Evolutionary conservation across 2,797 vertebrate species (phyloP).

Genomic region (Botia almorhae): DNA sequence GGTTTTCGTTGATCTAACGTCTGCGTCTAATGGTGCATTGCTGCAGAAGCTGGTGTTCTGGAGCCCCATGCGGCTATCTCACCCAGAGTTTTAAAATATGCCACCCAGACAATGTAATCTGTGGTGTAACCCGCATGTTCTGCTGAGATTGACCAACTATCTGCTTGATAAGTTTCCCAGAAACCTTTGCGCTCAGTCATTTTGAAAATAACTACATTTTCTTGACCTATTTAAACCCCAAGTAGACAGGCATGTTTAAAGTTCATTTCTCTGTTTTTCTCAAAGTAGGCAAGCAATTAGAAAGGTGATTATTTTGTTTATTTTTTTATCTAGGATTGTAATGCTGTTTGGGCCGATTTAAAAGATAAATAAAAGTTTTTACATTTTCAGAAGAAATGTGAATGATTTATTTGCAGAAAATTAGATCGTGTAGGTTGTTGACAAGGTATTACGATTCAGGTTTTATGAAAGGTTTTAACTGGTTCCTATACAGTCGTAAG

Average conservation of each 20-base stretch:
- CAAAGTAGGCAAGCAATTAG: neutral
- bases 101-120: constrained; percentile 3
- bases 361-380: neutral
- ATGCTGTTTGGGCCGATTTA: neutral
- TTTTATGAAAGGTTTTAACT: neutral
- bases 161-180: neutral
- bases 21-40: neutral
- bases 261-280: neutral
- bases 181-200: neutral
- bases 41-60: constrained; percentile 5
- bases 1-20: constrained; percentile 36
- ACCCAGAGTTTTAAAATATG: constrained; percentile 4
- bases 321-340: neutral
- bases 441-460: neutral
- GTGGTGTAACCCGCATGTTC: neutral
- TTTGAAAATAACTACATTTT: neutral
- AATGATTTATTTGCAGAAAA: neutral
- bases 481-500: neutral
- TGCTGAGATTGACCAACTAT: neutral
- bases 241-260: neutral
- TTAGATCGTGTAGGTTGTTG: neutral
- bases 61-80: neutral
- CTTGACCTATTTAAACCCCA: neutral
- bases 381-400: neutral
- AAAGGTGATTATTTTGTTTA: neutral